Conservation (phyloP, 1,140 invertebrate genomes). For the Drosophila pseudoobscura region DNA sequence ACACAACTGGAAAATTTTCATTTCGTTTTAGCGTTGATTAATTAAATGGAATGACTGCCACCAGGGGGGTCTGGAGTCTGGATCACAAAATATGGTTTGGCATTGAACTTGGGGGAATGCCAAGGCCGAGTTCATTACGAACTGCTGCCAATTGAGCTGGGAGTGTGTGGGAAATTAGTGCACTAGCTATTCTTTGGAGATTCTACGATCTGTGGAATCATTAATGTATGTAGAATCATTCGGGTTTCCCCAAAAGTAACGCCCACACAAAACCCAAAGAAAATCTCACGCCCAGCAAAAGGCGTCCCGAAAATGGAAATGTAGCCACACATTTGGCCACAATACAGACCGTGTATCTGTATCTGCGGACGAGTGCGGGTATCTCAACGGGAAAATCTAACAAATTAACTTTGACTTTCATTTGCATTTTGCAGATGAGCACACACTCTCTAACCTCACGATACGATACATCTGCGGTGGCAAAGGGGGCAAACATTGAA, state of each 20-base stretch:
- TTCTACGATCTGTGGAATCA: neutral
- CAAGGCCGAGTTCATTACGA: constrained; percentile 54
- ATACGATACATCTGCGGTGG: neutral
- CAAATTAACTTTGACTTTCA: constrained; percentile 80
- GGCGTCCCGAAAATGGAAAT: constrained; percentile 21
- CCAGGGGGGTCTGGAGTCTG: constrained; percentile 16
- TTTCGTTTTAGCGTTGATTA: constrained; percentile 55
- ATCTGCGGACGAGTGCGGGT: constrained; percentile 11
- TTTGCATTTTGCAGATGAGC: constrained; percentile 71
- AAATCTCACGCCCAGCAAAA: neutral
- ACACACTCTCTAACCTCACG: constrained; percentile 39
- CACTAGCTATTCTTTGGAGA: constrained; percentile 24
- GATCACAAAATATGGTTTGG: constrained; percentile 25
- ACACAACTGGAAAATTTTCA: constrained; percentile 34
- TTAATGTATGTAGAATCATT: neutral
- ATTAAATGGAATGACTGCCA: constrained; percentile 54
- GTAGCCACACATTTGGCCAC: constrained; percentile 29
- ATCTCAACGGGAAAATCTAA: constrained; percentile 71
- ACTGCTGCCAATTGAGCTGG: constrained; percentile 26
- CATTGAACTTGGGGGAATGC: constrained; percentile 64
- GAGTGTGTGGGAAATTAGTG: constrained; percentile 12
- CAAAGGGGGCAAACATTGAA: constrained; percentile 32
- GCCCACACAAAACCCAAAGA: neutral
- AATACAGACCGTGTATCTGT: neutral
- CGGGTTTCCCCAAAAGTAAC: constrained; percentile 1